Conservation (phyloP, 1,140 invertebrate genomes). For the Bombus picipes region DNA sequence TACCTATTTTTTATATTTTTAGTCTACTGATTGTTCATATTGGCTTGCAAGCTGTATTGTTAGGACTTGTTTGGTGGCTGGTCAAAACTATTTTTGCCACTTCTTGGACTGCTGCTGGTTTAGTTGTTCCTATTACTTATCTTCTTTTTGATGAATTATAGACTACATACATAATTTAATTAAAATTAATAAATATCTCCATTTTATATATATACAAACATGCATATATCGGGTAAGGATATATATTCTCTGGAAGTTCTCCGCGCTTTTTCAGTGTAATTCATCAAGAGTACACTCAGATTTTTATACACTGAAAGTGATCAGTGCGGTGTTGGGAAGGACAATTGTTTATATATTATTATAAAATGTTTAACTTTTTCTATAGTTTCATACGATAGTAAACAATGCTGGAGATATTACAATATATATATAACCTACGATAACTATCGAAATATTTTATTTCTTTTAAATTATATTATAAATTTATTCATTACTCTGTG, state of each 20-base stretch:
- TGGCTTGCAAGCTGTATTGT: constrained; percentile 80
- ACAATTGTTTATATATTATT: constrained; percentile 3
- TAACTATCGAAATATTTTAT: neutral
- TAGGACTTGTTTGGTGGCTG: constrained; percentile 83
- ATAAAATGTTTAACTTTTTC: neutral
- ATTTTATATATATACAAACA: neutral
- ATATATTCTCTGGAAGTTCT: neutral
- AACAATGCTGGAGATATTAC: neutral
- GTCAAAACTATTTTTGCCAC: constrained; percentile 78
- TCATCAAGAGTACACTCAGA: neutral
- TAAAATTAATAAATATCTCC: neutral
- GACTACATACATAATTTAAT: constrained; percentile 33
- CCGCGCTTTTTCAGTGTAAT: neutral
- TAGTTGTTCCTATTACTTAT: constrained; percentile 82
- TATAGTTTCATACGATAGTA: neutral
- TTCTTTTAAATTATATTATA: neutral
- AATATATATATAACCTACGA: neutral
- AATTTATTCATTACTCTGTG: neutral
- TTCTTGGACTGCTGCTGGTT: constrained; percentile 80
- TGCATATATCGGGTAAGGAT: neutral
- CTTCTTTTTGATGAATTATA: constrained; percentile 82
- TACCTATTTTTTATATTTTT: constrained; percentile 71
- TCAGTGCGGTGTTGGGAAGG: constrained; percentile 23
- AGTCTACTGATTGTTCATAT: constrained; percentile 83
- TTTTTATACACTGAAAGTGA: neutral